A percentile compares a stretch with the other conserved stretches of the same genome.
These are phyloP conservation scores for Ophion ventricosus DNA, from an alignment of 2,888 invertebrate genomes.

Conservation along the genomic window DNA sequence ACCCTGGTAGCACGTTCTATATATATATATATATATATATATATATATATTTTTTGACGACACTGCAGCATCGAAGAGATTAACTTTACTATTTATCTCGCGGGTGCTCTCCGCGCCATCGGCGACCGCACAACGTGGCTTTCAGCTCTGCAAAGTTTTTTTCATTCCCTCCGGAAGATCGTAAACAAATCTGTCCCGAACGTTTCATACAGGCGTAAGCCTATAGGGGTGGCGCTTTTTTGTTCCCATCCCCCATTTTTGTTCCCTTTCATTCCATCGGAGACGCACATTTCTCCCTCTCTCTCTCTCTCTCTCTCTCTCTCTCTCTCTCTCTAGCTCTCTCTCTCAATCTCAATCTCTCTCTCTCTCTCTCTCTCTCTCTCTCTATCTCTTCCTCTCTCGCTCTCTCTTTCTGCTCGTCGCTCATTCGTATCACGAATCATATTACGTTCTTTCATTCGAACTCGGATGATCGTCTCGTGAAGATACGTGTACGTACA, in stretches of 20 bases:
- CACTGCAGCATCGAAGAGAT: constrained; percentile 67
- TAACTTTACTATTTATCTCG: constrained; percentile 72
- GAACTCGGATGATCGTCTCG: constrained; percentile 26
- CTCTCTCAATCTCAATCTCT: too few relatives aligned
- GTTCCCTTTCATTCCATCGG: constrained; percentile 58
- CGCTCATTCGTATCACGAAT: constrained; percentile 40
- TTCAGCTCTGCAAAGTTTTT: constrained; percentile 57
- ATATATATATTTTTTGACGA: constrained; percentile 60
- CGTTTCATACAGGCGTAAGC: constrained; percentile 26
- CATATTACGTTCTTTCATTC: constrained; percentile 22
- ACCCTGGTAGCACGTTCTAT: constrained; percentile 29
- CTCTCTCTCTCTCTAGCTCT: too few relatives aligned
- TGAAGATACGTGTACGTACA: not conserved
- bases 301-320: too few relatives aligned
- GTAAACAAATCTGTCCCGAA: constrained; percentile 67
- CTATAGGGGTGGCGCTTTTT: not conserved
- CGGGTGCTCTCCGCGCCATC: constrained; percentile 52
- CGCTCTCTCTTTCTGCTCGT: constrained; percentile 38
- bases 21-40: constrained; percentile 12
- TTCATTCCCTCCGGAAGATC: constrained; percentile 62
- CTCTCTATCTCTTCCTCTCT: too few relatives aligned
- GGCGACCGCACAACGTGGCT: constrained; percentile 40
- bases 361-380: too few relatives aligned
- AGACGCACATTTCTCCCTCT: constrained; percentile 51
- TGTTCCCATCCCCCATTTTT: constrained; percentile 29